These are phyloP conservation scores for Acestrorhynchus altus DNA, from an alignment of 2,797 vertebrate genomes.

Conservation along the genomic window DNA sequence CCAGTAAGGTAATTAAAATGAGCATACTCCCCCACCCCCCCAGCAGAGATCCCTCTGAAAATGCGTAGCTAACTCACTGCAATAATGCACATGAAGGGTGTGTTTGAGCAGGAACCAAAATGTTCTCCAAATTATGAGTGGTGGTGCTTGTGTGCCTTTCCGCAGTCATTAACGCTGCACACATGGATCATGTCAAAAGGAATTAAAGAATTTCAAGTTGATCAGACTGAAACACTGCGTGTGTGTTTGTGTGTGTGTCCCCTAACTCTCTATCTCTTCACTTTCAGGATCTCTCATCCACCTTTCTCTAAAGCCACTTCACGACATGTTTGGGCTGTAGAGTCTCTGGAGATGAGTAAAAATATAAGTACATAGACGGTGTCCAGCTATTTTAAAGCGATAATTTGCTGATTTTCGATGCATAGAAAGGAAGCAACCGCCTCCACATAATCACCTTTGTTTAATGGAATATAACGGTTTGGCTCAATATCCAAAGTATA, in stretches of 20 bases:
- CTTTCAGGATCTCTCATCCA: neutral
- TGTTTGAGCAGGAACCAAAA: slow-evolving; percentile 25
- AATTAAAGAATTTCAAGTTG: slow-evolving; percentile 27
- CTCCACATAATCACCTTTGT: no score
- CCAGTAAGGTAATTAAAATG: no score
- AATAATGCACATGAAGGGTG: neutral
- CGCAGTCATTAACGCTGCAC: slow-evolving; percentile 25
- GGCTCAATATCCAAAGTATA: no score
- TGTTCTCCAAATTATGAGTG: slow-evolving; percentile 10
- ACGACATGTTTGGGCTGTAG: slow-evolving; percentile 37
- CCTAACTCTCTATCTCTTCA: neutral
- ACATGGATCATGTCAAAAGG: slow-evolving; percentile 35
- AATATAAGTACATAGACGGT: no score
- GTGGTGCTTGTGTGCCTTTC: slow-evolving; percentile 36
- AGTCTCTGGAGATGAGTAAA: slow-evolving; percentile 41
- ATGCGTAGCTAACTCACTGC: neutral
- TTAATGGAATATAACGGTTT: no score
- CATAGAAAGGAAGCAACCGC: no score
- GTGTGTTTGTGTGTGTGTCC: slow-evolving; percentile 30
- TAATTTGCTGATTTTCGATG: no score
- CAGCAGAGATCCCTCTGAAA: neutral
- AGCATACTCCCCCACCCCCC: no score
- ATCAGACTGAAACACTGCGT: slow-evolving; percentile 3
- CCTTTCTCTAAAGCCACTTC: slow-evolving; percentile 19
- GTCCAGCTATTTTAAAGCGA: no score